phyloP scores from a whole-genome alignment of 2,888 invertebrate species.

The Melipona bicolor region DNA sequence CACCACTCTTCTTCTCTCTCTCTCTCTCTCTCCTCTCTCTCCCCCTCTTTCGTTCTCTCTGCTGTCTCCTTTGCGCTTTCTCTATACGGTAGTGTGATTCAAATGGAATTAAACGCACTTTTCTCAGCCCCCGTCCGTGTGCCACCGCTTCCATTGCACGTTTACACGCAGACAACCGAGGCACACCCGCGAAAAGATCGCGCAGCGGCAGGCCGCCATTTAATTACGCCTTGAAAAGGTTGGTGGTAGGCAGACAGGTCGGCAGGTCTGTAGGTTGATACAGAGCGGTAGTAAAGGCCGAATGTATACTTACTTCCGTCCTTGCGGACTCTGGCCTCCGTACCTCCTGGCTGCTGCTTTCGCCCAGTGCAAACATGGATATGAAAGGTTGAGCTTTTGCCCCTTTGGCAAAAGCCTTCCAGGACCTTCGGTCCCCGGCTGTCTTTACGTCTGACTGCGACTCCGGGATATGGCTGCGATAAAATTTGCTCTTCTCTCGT shows the following conservation, averaged over 20 bases:
- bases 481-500: constrained; percentile 76
- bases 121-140: constrained; percentile 42
- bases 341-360: constrained; percentile 66
- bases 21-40: neutral
- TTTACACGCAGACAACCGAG: constrained; percentile 54
- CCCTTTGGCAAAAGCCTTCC: constrained; percentile 73
- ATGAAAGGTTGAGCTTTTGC: constrained; percentile 74
- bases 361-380: constrained; percentile 76
- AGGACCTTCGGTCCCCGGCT: constrained; percentile 62
- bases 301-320: constrained; percentile 73
- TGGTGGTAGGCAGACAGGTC: constrained; percentile 68
- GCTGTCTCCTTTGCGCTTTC: neutral
- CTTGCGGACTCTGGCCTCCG: constrained; percentile 66
- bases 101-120: constrained; percentile 68
- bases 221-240: constrained; percentile 78
- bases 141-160: constrained; percentile 37
- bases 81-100: constrained; percentile 29
- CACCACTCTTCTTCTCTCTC: constrained; percentile 30
- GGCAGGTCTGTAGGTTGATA: constrained; percentile 68
- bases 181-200: constrained; percentile 57
- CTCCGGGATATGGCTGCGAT: constrained; percentile 52
- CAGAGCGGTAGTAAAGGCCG: constrained; percentile 67
- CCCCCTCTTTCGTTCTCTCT: neutral
- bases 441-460: constrained; percentile 50
- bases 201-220: constrained; percentile 69